Conservation (phyloP, 2,113 vertebrate species). For the Chionodraco myersi region DNA sequence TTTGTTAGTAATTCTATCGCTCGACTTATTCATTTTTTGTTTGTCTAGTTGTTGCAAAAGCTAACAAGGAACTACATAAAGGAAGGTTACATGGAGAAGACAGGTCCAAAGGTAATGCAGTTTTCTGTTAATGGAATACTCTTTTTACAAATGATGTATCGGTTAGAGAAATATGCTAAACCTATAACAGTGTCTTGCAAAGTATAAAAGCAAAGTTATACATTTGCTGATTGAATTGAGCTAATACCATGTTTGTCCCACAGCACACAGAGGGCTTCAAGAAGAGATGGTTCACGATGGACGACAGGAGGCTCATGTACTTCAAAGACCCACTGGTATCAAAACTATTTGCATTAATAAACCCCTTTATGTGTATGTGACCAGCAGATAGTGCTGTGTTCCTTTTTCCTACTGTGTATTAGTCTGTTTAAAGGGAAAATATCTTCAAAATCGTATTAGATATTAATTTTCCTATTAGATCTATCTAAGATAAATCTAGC, state of each 20-base stretch:
- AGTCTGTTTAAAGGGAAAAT: background rate
- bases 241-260: slow-evolving; percentile 33
- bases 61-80: slow-evolving; percentile 90
- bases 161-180: background rate
- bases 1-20: no score
- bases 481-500: background rate
- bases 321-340: slow-evolving; percentile 91
- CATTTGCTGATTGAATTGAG: background rate
- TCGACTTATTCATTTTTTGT: slow-evolving; percentile 12
- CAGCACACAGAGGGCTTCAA: slow-evolving; percentile 92
- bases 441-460: background rate
- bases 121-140: background rate
- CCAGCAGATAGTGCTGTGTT: slow-evolving; percentile 30
- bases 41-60: slow-evolving; percentile 85
- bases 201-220: background rate
- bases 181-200: background rate
- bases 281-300: slow-evolving; percentile 92
- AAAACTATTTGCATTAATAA: background rate
- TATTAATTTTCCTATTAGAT: background rate
- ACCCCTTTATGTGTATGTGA: background rate
- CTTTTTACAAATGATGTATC: background rate
- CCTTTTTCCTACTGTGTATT: background rate
- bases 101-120: slow-evolving; percentile 87
- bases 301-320: slow-evolving; percentile 91
- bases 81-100: slow-evolving; percentile 95